Conservation (phyloP, 1,140 invertebrate species). For the Zaprionus inermis region DNA sequence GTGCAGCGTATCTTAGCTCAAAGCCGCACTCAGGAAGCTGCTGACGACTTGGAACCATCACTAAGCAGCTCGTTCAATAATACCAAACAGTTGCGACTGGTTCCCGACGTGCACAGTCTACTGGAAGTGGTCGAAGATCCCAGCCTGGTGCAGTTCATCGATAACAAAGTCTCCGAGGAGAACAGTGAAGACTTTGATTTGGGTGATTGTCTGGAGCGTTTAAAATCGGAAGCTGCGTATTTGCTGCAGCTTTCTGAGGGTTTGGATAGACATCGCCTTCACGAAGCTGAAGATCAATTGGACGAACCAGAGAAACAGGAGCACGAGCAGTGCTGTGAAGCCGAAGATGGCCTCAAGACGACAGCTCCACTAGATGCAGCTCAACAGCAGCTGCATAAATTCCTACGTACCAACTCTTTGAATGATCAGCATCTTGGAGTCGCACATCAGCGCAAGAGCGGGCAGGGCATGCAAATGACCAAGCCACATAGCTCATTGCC, state of each 20-base stretch:
- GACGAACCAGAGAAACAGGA: slow-evolving; percentile 76
- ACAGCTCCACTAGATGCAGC: slow-evolving; percentile 29
- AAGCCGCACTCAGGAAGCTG: slow-evolving; percentile 65
- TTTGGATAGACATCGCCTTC: slow-evolving; percentile 48
- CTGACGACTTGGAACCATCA: slow-evolving; percentile 59
- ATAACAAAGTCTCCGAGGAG: slow-evolving; percentile 76
- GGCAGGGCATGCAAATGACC: slow-evolving; percentile 31
- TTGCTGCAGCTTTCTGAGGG: slow-evolving; percentile 87
- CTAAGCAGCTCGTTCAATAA: slow-evolving; percentile 62
- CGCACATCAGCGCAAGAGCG: slow-evolving; percentile 55
- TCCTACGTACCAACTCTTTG: slow-evolving; percentile 69
- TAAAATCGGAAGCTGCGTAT: slow-evolving; percentile 88
- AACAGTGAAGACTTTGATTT: slow-evolving; percentile 85
- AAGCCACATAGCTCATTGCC: slow-evolving; percentile 70
- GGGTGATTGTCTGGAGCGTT: slow-evolving; percentile 87
- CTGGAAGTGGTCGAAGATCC: slow-evolving; percentile 84
- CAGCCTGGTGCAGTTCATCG: slow-evolving; percentile 74
- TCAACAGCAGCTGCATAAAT: slow-evolving; percentile 51
- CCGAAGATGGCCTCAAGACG: slow-evolving; percentile 72
- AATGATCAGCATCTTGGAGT: slow-evolving; percentile 75
- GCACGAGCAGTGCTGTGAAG: slow-evolving; percentile 71
- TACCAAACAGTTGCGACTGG: slow-evolving; percentile 85
- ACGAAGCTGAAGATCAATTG: slow-evolving; percentile 28
- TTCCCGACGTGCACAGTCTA: slow-evolving; percentile 88
- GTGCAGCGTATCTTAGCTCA: slow-evolving; percentile 83